Conservation (phyloP, 2,797 vertebrate genomes). For the Glossophaga mutica region DNA sequence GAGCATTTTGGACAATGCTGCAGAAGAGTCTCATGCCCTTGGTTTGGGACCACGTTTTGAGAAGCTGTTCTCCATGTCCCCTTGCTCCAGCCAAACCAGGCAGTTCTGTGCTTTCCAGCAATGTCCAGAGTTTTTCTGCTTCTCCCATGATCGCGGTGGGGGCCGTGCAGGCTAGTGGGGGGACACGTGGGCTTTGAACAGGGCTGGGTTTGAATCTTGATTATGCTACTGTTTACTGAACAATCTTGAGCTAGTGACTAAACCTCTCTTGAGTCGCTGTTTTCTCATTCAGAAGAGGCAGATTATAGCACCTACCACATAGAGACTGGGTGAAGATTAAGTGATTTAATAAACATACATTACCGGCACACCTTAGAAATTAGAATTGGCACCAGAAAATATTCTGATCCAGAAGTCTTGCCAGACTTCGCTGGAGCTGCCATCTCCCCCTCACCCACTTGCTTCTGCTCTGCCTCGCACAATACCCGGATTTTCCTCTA, state of each 20-base stretch:
- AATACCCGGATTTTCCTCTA: not conserved
- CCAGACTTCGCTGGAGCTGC: not conserved
- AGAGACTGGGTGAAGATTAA: not conserved
- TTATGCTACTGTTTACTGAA: not conserved
- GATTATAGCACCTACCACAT: rapidly evolving
- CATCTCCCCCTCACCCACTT: not conserved
- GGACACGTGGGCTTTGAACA: not conserved
- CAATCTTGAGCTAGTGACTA: not conserved
- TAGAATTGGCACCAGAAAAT: not conserved
- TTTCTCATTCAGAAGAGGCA: not conserved
- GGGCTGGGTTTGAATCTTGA: not conserved
- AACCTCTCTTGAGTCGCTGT: not conserved
- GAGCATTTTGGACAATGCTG: not conserved
- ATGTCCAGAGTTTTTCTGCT: not conserved
- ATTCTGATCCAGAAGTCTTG: not conserved
- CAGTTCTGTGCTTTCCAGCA: not conserved
- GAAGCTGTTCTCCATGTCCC: not conserved
- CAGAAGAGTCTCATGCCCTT: not conserved
- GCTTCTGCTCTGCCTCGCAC: not conserved
- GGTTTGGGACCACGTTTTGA: not conserved
- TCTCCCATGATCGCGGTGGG: not conserved
- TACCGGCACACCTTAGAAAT: not conserved
- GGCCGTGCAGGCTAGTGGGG: not conserved
- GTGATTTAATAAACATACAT: rapidly evolving
- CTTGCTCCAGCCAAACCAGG: not conserved